Base-by-base conservation (phyloP, 2,888 invertebrate species). In the Brenthis ino region DNA sequence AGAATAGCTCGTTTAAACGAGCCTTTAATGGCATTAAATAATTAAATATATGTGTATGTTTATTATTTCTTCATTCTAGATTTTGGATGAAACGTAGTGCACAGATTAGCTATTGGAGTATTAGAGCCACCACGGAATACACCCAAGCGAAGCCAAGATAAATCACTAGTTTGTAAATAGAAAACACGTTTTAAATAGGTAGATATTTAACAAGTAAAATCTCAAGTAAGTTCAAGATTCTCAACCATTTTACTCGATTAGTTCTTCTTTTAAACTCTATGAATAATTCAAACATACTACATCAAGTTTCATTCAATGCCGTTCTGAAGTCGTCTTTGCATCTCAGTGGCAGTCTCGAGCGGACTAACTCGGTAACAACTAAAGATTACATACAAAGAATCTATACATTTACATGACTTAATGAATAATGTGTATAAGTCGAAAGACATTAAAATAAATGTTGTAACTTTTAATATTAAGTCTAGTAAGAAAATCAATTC, bases 231-330 rank as follows among this genome's bases (percentile, higher is more conserved):
- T 71, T 72, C 11, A 57, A 71, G 64, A 65, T 64, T 66, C 57
- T 56, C 60, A 61, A 43, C 68, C 70, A 67, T 72, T 72, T 71
- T 68, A 69, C 71, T 72, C 71, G 68, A 72, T 72, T 72, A 71
- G 72, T 67, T 68, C 67, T 72, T 71, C 72, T 72, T 71, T 71
- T 57, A 47, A 69, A 72, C 61, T 68, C 71, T 51, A 72, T 72
- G 72, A 72, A 72, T 72, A 69, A 72, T 72, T 72, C 72, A 72
- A 64, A 58, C 64, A 28, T 51, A 66, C 66, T 64, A 68, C 71
- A 72, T 71, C 61, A 54, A 61, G 70, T 68, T 69, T 53, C 61
- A 67, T 71, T 69, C 67, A 67, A 56, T 67, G 68, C 71, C 66
- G 63, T 67, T 70, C 66, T 48, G 54, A 69, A 61, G 65, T 68